Conservation (phyloP, 2,888 invertebrate genomes). For the Leucoptera coffeella region DNA sequence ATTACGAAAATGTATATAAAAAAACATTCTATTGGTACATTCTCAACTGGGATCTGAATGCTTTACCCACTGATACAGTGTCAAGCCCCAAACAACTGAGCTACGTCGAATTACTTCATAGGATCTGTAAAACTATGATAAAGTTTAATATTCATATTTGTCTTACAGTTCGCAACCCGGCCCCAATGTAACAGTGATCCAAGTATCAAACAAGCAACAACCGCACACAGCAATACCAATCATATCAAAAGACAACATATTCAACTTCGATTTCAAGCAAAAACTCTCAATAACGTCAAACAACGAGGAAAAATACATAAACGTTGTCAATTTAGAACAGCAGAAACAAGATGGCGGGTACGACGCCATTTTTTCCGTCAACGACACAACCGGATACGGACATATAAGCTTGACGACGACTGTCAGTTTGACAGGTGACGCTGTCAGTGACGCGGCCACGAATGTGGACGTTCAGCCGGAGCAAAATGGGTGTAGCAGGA, state of each 20-base stretch:
- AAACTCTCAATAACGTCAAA: slow-evolving; percentile 11
- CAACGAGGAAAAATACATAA: slow-evolving; percentile 25
- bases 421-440: slow-evolving; percentile 18
- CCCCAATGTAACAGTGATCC: slow-evolving; percentile 55
- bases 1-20: too few species aligned
- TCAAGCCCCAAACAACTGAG: too few species aligned
- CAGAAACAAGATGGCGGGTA: slow-evolving; percentile 17
- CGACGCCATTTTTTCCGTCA: slow-evolving; percentile 28
- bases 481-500: too few species aligned
- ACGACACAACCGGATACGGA: slow-evolving; percentile 27
- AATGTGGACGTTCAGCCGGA: too few species aligned
- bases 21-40: too few species aligned
- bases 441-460: too few species aligned
- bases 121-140: background rate
- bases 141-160: background rate
- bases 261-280: slow-evolving; percentile 28
- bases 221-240: slow-evolving; percentile 40
- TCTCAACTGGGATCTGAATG: slow-evolving; percentile 11
- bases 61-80: too few species aligned
- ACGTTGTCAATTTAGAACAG: slow-evolving; percentile 34
- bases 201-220: slow-evolving; percentile 47
- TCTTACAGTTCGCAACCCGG: slow-evolving; percentile 11
- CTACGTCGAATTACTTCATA: too few species aligned
- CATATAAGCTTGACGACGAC: slow-evolving; percentile 38
- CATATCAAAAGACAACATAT: slow-evolving; percentile 20